Evolutionary conservation across 1,140 invertebrate genomes (phyloP).

Genomic region (Tetraneura akinire): DNA sequence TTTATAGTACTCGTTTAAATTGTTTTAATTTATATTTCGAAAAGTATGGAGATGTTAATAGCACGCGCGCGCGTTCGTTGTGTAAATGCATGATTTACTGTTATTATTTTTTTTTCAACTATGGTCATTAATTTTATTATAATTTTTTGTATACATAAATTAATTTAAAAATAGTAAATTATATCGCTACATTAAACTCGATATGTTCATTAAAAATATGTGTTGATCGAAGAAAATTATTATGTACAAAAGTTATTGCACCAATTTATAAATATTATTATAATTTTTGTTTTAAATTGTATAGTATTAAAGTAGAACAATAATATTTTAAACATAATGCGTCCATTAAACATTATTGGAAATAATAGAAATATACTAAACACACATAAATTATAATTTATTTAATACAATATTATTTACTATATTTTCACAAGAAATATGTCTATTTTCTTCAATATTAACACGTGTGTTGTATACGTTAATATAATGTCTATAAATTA

Average conservation of each 20-base stretch:
- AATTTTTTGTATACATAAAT: slow-evolving; percentile 5
- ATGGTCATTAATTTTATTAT: slow-evolving; percentile 14
- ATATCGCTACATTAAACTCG: not conserved
- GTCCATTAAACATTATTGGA: too few relatives aligned
- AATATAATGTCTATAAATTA: too few relatives aligned
- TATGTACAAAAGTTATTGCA: not conserved
- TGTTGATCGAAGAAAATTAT: not conserved
- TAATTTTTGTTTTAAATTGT: not conserved
- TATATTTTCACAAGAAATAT: too few relatives aligned
- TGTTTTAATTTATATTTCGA: slow-evolving; percentile 19
- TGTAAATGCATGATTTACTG: not conserved
- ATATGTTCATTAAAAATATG: not conserved
- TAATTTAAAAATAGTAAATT: slow-evolving; percentile 14
- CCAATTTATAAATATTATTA: not conserved
- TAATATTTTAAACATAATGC: too few relatives aligned
- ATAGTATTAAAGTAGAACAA: too few relatives aligned
- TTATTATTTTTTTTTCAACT: not conserved
- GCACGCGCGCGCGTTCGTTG: not conserved
- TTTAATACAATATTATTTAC: too few relatives aligned
- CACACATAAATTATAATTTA: too few relatives aligned
- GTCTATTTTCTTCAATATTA: too few relatives aligned
- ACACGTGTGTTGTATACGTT: too few relatives aligned
- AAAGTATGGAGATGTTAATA: slow-evolving; percentile 24
- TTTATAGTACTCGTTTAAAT: slow-evolving; percentile 1
- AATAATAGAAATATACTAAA: too few relatives aligned